Evolutionary conservation across 2,888 invertebrate genomes (phyloP).

Genomic region (Ochropleura plecta): DNA sequence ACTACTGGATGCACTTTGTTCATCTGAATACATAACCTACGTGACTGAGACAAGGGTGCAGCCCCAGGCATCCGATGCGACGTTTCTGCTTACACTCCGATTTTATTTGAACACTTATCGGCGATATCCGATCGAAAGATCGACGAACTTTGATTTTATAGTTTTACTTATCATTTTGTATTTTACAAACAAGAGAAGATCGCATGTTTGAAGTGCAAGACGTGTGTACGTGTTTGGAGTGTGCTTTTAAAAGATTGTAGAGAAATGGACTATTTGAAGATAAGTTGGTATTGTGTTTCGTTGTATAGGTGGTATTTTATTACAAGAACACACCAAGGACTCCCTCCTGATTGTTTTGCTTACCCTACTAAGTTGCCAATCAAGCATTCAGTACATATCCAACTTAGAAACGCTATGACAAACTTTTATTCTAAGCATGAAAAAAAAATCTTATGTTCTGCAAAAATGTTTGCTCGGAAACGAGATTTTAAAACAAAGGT

Average conservation of each 20-base stretch:
- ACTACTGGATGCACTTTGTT: slow-evolving; percentile 60
- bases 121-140: slow-evolving; percentile 67
- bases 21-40: slow-evolving; percentile 65
- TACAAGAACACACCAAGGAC: background rate
- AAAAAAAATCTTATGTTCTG: too few species aligned
- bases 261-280: background rate
- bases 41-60: slow-evolving; percentile 51
- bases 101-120: slow-evolving; percentile 68
- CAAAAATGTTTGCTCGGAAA: too few species aligned
- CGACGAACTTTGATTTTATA: slow-evolving; percentile 73
- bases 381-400: too few species aligned
- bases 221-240: background rate
- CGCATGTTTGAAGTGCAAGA: slow-evolving; percentile 15
- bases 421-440: too few species aligned
- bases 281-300: background rate
- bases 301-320: background rate
- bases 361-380: background rate
- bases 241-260: background rate
- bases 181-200: slow-evolving; percentile 37
- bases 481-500: too few species aligned
- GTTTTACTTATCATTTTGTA: slow-evolving; percentile 53
- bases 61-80: slow-evolving; percentile 65
- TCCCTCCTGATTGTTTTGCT: background rate
- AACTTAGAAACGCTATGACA: too few species aligned
- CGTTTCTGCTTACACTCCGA: slow-evolving; percentile 59